These are phyloP conservation scores for Drosophila prolongata DNA, from an alignment of 2,888 invertebrate species.

Conservation along the genomic window DNA sequence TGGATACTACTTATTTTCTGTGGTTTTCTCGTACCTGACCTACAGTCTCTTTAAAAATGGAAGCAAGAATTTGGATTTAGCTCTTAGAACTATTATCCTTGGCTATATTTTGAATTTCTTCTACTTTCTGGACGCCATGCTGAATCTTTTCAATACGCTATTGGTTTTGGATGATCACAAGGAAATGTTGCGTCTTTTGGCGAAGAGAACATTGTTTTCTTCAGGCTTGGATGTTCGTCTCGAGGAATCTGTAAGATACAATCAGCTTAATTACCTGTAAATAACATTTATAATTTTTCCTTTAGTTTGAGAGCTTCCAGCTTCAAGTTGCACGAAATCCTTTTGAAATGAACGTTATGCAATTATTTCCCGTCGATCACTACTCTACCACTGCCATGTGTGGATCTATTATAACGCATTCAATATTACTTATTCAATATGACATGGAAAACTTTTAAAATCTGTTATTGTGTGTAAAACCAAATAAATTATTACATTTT, in stretches of 20 bases:
- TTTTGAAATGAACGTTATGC: conserved; percentile 28
- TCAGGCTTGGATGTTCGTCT: conserved; percentile 45
- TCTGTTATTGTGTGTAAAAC: too few species aligned
- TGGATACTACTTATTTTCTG: conserved; percentile 19
- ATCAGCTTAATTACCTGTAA: not conserved
- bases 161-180: conserved; percentile 29
- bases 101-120: not conserved
- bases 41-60: conserved; percentile 19
- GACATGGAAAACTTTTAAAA: conserved; percentile 45
- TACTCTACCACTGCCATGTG: conserved; percentile 1
- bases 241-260: conserved; percentile 38
- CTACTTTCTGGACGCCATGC: conserved; percentile 36
- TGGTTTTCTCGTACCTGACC: conserved; percentile 15
- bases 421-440: conserved; percentile 53
- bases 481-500: too few species aligned
- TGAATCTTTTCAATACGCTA: not conserved
- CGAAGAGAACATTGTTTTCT: conserved; percentile 25
- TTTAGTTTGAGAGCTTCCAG: conserved; percentile 38
- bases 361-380: conserved; percentile 40
- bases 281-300: not conserved
- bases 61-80: too few species aligned
- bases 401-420: conserved; percentile 38
- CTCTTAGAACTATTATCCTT: too few species aligned
- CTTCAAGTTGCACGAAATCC: conserved; percentile 42
- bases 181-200: conserved; percentile 18